phyloP scores from a whole-genome alignment of 2,797 vertebrate genomes.

The Gouania willdenowi region DNA sequence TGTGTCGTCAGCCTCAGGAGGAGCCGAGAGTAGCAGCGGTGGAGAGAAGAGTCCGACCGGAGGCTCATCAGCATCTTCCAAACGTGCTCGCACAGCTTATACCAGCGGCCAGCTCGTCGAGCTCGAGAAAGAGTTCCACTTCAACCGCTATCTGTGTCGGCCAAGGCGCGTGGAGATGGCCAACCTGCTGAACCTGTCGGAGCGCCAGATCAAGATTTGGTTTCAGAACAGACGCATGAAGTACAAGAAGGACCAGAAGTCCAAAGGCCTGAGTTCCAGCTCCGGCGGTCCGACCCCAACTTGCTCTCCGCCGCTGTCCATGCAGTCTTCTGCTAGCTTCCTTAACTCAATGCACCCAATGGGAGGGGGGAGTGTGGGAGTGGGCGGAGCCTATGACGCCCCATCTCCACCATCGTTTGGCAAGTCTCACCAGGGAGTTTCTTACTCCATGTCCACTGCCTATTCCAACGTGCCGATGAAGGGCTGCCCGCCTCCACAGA shows the following conservation, averaged over 20 bases:
- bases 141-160: constrained; percentile 95
- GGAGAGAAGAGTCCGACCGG: constrained; percentile 94
- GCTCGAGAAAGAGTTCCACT: constrained; percentile 88
- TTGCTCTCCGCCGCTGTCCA: constrained; percentile 88
- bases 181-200: constrained; percentile 93
- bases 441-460: constrained; percentile 88
- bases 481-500: constrained; percentile 89
- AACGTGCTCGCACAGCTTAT: constrained; percentile 94
- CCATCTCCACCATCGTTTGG: constrained; percentile 90
- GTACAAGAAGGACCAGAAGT: constrained; percentile 97
- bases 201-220: constrained; percentile 98
- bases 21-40: constrained; percentile 81
- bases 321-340: constrained; percentile 92
- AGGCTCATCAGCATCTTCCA: constrained; percentile 83
- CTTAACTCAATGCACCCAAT: constrained; percentile 91
- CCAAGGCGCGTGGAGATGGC: constrained; percentile 97
- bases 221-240: constrained; percentile 98
- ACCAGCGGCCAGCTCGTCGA: constrained; percentile 97
- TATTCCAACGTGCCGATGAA: constrained; percentile 90
- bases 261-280: constrained; percentile 91
- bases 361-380: constrained; percentile 75
- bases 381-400: constrained; percentile 83
- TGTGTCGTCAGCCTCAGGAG: constrained; percentile 60
- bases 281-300: constrained; percentile 91
- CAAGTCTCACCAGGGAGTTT: constrained; percentile 89